Percentiles rank a stretch among this genome's conserved stretches.
phyloP scores from a whole-genome alignment of 2,797 vertebrate species.

The Gobio occitaniae region DNA sequence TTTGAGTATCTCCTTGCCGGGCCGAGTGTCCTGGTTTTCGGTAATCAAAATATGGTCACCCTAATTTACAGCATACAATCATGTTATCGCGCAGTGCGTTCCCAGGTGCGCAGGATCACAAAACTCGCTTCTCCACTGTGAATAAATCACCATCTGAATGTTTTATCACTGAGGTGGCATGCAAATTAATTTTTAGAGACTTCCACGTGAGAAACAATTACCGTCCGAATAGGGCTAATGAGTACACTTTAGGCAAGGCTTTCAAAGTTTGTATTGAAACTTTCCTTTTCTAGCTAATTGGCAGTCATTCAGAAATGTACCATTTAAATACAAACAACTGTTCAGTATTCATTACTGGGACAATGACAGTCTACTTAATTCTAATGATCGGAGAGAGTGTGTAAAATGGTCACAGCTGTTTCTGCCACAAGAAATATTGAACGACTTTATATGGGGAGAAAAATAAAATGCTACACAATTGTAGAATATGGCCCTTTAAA shows the following conservation, averaged over 20 bases:
- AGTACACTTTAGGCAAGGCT: background rate
- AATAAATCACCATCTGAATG: too few species aligned
- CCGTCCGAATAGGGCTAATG: too few species aligned
- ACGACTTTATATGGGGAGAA: background rate
- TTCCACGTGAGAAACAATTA: too few species aligned
- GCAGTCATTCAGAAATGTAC: background rate
- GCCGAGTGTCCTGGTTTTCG: too few species aligned
- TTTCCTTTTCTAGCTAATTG: background rate
- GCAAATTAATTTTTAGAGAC: too few species aligned
- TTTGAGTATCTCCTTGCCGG: too few species aligned
- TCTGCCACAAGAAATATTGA: background rate
- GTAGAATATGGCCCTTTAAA: background rate
- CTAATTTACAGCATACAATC: too few species aligned
- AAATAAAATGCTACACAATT: background rate
- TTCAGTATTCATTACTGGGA: background rate
- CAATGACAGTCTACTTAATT: background rate
- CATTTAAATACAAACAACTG: background rate
- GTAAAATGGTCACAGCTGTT: background rate
- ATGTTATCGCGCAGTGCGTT: too few species aligned
- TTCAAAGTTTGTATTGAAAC: background rate
- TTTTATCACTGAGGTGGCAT: too few species aligned
- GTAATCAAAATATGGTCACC: too few species aligned
- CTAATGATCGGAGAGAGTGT: background rate
- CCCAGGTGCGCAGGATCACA: too few species aligned
- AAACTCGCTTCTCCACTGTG: too few species aligned